Evolutionary conservation across 1,140 invertebrate species (phyloP), one percentile per base, ranked within the genome.

Genomic region (Pemphigus obesinymphae): DNA sequence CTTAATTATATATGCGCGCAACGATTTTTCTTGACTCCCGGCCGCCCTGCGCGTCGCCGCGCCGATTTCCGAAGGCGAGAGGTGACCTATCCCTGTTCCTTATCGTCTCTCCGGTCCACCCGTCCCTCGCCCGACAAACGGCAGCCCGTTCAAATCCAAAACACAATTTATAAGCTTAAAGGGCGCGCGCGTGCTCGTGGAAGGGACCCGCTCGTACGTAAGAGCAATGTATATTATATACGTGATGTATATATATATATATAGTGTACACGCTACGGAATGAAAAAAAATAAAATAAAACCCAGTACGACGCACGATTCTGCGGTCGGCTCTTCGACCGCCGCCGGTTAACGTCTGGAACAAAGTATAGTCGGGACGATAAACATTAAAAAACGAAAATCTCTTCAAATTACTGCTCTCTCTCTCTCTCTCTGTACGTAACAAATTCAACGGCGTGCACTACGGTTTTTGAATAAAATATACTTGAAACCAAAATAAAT

Each of bases 1-100:
- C 75, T 78, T 78, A 78, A 80, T 63, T 80, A 61, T 80, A 80
- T 61, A 80, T 61, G 75, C 75, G 55, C 75, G 53, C 75, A 80
- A 80, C 75, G 75, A 80, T 80, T 80, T 80, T 80, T 78, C 75
- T 63, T 29, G 75, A 80, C 55, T 68, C 10, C 66, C n/a, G n/a
- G 37, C 37, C 66, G 1, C 34, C n/a, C 53, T 23, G 8, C 53
- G 5, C 23, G 11, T 26, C 53, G 20, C 0, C 50, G 50, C n/a
- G 10, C 3, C 66, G 66, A 70, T 70, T 26, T 15, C 37, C 23
- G 34, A 45, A 26, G 66, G 66, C 66, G 37, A 70, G 66, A 26
- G 66, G 63, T 68, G 63, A 68, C 63, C 63, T 43, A 8, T 26
- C 63, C 34, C 37, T 40, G 8, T n/a, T n/a, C n/a, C n/a, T n/a